A percentile compares a stretch with the other conserved stretches of the same genome.
Conservation (phyloP, 2,888 invertebrate genomes). For the Agrotis clavis region DNA sequence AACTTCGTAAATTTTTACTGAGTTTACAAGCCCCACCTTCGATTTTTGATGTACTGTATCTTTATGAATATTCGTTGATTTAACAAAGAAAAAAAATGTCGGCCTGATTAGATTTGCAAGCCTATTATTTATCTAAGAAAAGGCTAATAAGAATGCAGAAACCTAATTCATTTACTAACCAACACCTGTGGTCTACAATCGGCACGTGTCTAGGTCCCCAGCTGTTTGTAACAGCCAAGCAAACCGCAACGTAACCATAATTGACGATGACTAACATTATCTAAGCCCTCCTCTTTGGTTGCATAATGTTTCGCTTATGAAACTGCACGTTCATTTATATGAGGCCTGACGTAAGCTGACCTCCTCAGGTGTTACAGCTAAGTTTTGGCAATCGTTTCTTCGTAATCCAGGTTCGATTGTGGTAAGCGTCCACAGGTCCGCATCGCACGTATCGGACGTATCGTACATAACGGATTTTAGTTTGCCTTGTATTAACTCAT, state of each 20-base stretch:
- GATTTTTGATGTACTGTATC: too few relatives aligned
- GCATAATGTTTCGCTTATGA: slow-evolving; percentile 53
- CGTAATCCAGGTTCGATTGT: slow-evolving; percentile 6
- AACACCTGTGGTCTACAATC: not conserved
- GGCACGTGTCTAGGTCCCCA: slow-evolving; percentile 21
- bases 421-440: too few relatives aligned
- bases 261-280: slow-evolving; percentile 30
- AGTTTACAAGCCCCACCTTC: too few relatives aligned
- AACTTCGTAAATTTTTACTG: too few relatives aligned
- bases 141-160: not conserved
- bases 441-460: too few relatives aligned
- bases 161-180: not conserved
- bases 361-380: slow-evolving; percentile 16
- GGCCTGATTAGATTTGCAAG: too few relatives aligned
- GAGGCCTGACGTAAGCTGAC: slow-evolving; percentile 51
- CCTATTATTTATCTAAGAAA: too few relatives aligned
- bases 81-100: too few relatives aligned
- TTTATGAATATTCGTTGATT: too few relatives aligned
- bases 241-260: slow-evolving; percentile 31
- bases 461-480: too few relatives aligned
- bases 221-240: slow-evolving; percentile 17
- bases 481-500: too few relatives aligned
- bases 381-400: slow-evolving; percentile 30
- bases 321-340: slow-evolving; percentile 42
- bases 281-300: slow-evolving; percentile 36